Evolutionary conservation across 2,113 vertebrate genomes (phyloP).

Genomic region (Clarias macrocephalus): DNA sequence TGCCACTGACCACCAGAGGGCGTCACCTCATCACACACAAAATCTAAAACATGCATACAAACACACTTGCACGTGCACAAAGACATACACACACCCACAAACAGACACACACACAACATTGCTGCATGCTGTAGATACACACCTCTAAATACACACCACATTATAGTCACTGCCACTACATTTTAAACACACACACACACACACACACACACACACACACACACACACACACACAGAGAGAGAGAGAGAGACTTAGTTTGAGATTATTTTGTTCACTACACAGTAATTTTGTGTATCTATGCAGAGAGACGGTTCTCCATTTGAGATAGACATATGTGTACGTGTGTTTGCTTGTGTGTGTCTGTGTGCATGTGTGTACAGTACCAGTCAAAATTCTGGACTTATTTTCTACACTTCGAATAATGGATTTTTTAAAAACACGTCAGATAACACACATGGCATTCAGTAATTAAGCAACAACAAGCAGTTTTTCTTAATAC

Average conservation of each 20-base stretch:
- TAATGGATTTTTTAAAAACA: too few species aligned
- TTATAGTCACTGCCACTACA: slow-evolving; percentile 8
- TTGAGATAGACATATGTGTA: not conserved
- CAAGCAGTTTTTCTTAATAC: too few species aligned
- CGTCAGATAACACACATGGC: too few species aligned
- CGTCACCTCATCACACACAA: not conserved
- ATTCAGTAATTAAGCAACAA: too few species aligned
- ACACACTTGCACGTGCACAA: not conserved
- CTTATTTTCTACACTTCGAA: too few species aligned
- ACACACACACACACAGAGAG: slow-evolving; percentile 15
- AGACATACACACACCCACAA: not conserved
- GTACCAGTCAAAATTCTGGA: not conserved
- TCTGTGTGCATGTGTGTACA: not conserved
- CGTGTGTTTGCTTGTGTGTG: not conserved
- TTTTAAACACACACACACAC: not conserved
- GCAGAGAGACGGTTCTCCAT: not conserved
- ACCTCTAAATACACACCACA: not conserved
- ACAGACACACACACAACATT: not conserved
- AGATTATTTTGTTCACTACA: not conserved
- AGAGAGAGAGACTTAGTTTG: not conserved
- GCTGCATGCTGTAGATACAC: not conserved
- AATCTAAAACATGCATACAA: not conserved
- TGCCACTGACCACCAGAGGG: not conserved
- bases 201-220: not conserved
- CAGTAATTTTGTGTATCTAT: slow-evolving; percentile 6